Base-by-base conservation (phyloP, 2,888 invertebrate genomes). In the Stegophylla sp. region DNA sequence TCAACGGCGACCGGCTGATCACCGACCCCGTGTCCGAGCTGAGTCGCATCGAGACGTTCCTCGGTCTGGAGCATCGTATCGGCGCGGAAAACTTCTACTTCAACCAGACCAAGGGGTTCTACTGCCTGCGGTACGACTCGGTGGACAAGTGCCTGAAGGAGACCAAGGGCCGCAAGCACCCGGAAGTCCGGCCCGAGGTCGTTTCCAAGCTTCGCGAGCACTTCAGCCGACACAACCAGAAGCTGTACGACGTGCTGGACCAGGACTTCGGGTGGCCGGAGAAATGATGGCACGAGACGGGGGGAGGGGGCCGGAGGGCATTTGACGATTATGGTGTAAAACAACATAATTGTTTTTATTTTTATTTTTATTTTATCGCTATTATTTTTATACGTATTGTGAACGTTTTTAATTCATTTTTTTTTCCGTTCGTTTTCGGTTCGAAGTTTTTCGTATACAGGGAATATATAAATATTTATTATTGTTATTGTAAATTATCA, bases 241-340 rank as follows among this genome's bases (percentile, higher is more conserved):
- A 92, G 85, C 96, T 97, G 87, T 97, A 96, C 87, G 93, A 95
- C 85, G 90, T 97, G 84, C 92, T 96, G n/a, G 95, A 95, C 4
- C 93, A 94, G 86, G 94, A 95, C 87, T 91, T 97, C 84, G 93
- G 94, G 83, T 98, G 98, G 98, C 95, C 95, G 71, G 94, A 94
- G 87, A 94, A 94, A 87, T 95, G 90, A 87, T 84, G 34, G 20
- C 53, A 20, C 23, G 10, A 3, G 34, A 34, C 34, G 20, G n/a
- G 51, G 0, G 0, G 17, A 5, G 1, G 51, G 48, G 48, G 48
- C 15, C 5, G 17, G 48, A 17, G 2, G 45, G 45, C 15, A 7
- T n/a, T 1, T 7, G 20, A 5, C 53, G 20, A 10, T 7, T 1
- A 53, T 9, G 5, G n/a, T 17, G 7, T 34, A 7, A 34, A 34